Conservation (phyloP, 2,888 invertebrate genomes). For the Pecten maximus region DNA sequence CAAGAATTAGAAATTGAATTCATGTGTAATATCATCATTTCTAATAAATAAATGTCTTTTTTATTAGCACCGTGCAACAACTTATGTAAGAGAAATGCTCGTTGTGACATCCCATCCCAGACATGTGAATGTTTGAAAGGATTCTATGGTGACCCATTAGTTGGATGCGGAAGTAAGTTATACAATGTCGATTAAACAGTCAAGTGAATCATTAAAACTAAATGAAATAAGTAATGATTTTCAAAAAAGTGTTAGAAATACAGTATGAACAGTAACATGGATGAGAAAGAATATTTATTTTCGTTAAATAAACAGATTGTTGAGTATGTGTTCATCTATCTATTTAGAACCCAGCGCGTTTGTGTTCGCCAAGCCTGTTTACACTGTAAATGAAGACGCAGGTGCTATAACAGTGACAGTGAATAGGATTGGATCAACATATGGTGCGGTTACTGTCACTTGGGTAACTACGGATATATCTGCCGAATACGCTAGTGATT, state of each 20-base stretch:
- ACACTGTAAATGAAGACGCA: neutral
- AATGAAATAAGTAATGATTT: no score
- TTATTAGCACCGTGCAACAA: neutral
- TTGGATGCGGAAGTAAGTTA: neutral
- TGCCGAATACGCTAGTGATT: neutral
- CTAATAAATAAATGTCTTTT: no score
- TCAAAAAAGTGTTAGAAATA: no score
- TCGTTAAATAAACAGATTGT: no score
- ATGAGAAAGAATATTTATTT: no score
- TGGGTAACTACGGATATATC: neutral
- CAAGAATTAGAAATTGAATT: no score
- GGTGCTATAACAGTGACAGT: neutral
- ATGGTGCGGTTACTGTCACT: neutral
- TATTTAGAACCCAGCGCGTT: neutral
- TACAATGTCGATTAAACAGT: no score
- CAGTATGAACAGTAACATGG: no score
- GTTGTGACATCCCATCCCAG: neutral
- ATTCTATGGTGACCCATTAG: neutral
- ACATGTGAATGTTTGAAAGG: neutral
- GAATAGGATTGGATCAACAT: neutral
- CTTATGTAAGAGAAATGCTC: neutral
- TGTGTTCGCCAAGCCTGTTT: neutral
- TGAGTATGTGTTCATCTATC: no score
- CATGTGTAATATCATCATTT: no score
- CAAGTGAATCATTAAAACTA: no score